Evolutionary conservation across 2,113 vertebrate species (phyloP), one percentile per base, ranked within the genome.

Genomic region (Xiphophorus couchianus): DNA sequence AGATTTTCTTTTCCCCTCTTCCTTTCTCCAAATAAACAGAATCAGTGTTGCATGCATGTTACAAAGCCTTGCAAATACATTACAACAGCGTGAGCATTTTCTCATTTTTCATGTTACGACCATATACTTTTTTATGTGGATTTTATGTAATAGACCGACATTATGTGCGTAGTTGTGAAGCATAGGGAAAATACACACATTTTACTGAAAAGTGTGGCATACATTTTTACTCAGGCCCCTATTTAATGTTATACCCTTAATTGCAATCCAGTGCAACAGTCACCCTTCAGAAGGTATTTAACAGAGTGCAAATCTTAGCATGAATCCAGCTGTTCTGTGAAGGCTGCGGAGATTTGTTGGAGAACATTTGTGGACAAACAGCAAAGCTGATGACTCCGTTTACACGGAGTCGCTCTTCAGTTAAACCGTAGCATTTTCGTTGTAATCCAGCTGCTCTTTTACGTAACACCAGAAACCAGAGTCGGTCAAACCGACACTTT

Each of bases 1-100:
- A 88, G 62, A 76, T 69, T 73, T 67, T 19, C 62, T 79, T 22
- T 19, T 9, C 35, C 51, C 7, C 8, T n/a, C 8, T 58, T 58
- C 74, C 27, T 67, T 39, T 51, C 75, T 30, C 62, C 77, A 76
- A 88, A 80, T 48, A 85, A 72, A 69, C 15, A 14, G 60, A 64
- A 73, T 39, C 61, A 71, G 31, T 70, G 78, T 61, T 80, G 72
- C 37, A 75, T 63, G 62, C 31, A 44, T 61, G n/a, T 71, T 37
- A 39, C 66, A 70, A 25, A 10, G 51, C 25, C 51, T 25, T 58
- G 17, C 51, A 58, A 58, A 58, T n/a, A 17, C n/a, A 58, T 58
- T n/a, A 19, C 51, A 3, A 58, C 19, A 58, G 2, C 25, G 2
- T 58, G 51, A 58, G 10, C 8, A 0, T 58, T n/a, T 58, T 58